Percentiles rank a stretch among this genome's conserved stretches.
Evolutionary conservation across 2,113 vertebrate species (phyloP).

Genomic region (Pluvianellus socialis): DNA sequence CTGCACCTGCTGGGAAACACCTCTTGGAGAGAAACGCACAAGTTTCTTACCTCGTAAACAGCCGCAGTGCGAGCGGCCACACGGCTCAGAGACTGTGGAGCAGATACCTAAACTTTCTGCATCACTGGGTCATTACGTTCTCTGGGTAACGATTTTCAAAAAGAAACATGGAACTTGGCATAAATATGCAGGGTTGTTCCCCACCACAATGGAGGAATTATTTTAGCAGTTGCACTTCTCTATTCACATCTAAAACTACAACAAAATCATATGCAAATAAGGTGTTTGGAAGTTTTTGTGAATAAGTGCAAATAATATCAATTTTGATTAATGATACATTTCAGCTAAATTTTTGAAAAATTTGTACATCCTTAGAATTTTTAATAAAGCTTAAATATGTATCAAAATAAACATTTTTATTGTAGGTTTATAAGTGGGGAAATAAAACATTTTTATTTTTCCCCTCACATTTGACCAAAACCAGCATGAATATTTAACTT

Average conservation of each 20-base stretch:
- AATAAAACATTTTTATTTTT: background rate
- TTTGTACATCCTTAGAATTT: background rate
- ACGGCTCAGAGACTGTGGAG: background rate
- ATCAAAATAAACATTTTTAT: background rate
- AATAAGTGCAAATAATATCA: background rate
- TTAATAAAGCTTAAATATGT: background rate
- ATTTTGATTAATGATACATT: background rate
- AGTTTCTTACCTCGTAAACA: background rate
- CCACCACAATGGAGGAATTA: background rate
- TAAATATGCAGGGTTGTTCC: background rate
- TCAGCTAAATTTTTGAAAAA: background rate
- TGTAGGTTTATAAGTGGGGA: background rate
- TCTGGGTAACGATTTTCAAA: background rate
- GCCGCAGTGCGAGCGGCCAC: fast-evolving
- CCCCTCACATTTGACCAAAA: background rate
- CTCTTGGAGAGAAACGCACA: background rate
- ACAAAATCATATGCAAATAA: background rate
- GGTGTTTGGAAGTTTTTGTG: background rate
- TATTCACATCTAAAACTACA: background rate
- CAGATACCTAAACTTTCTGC: background rate
- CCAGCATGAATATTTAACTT: background rate
- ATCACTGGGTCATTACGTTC: background rate
- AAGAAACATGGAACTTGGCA: background rate
- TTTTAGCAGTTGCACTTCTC: background rate
- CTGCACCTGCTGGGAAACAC: background rate